Evolutionary conservation across 2,888 invertebrate species (phyloP), one percentile per base, ranked within the genome.

Genomic region (Diadegma fenestrale): DNA sequence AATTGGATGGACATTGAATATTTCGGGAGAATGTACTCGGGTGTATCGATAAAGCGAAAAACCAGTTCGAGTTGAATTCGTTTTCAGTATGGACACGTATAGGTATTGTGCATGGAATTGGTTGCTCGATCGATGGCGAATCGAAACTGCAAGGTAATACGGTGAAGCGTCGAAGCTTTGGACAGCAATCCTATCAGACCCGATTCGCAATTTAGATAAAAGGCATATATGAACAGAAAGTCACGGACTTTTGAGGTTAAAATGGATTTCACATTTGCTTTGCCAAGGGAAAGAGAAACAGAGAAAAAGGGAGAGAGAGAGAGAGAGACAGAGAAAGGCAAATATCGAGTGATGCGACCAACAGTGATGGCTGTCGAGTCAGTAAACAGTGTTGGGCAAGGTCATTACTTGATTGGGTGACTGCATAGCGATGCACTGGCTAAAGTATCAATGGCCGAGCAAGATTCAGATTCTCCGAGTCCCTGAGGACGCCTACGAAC

Each of bases 121-220:
- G 37, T 22, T n/a, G 61, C 64, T 77, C 63, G 75, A 64, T 81
- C 81, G 41, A n/a, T 48, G 37, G 51, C n/a, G n/a, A 30, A 45
- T 81, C 64, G 19, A 78, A 82, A 48, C 64, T 75, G 45, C 37
- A 45, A 41, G 54, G 63, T 76, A 76, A 80, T 80, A 80, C 69
- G 72, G 69, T 75, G 79, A 79, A 61, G 64, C 69, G n/a, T 81
- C 75, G 63, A 81, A 81, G 85, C 78, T 75, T 78, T 54, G 43
- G 58, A 54, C 22, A 68, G 51, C 51, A 78, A 73, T 84, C 66
- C 58, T 78, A 73, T 81, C 77, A 68, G 45, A 51, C 58, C 73
- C 48, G 77, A 78, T 85, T 81, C 63, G 63, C 64, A 78, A 82
- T 79, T 75, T 64, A 79, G 78, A 85, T 78, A 78, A 81, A 85